Evolutionary conservation across 2,113 vertebrate species (phyloP).

Genomic region (Synchiropus splendidus): DNA sequence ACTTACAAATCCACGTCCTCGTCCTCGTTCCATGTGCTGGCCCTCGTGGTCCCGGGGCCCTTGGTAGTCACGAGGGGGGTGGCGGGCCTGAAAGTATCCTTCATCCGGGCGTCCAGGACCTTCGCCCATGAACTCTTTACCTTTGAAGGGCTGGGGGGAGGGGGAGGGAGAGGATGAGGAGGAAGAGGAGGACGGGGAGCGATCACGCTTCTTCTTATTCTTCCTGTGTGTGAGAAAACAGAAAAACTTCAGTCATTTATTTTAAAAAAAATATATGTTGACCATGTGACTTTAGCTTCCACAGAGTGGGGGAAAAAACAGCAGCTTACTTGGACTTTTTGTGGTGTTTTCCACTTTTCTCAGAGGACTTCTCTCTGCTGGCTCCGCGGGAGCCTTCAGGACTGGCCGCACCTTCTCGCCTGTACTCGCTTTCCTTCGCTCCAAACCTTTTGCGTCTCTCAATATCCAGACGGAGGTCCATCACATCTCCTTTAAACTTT

Average conservation of each 20-base stretch:
- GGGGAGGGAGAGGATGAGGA: constrained; percentile 84
- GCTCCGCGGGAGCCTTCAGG: constrained; percentile 87
- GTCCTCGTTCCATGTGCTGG: constrained; percentile 45
- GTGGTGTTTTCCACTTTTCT: constrained; percentile 90
- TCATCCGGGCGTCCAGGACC: constrained; percentile 79
- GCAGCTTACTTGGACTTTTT: constrained; percentile 88
- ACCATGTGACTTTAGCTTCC: too few relatives aligned
- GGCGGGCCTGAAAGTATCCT: constrained; percentile 76
- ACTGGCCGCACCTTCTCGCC: constrained; percentile 82
- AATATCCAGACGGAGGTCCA: constrained; percentile 95
- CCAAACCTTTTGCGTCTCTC: constrained; percentile 90
- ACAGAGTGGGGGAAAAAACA: too few relatives aligned
- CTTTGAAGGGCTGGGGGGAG: constrained; percentile 66
- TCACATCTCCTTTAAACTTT: constrained; percentile 87
- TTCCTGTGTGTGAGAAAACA: constrained; percentile 45
- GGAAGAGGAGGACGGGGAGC: constrained; percentile 86
- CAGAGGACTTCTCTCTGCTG: constrained; percentile 85
- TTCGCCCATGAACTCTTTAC: constrained; percentile 77
- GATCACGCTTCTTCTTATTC: constrained; percentile 84
- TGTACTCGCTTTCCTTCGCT: constrained; percentile 80
- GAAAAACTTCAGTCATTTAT: too few relatives aligned
- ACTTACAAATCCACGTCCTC: constrained; percentile 70
- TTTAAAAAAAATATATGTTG: too few relatives aligned
- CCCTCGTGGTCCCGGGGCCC: constrained; percentile 57
- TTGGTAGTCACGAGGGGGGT: constrained; percentile 59